Conservation (phyloP, 2,888 invertebrate species). For the Miltochrista miniata region DNA sequence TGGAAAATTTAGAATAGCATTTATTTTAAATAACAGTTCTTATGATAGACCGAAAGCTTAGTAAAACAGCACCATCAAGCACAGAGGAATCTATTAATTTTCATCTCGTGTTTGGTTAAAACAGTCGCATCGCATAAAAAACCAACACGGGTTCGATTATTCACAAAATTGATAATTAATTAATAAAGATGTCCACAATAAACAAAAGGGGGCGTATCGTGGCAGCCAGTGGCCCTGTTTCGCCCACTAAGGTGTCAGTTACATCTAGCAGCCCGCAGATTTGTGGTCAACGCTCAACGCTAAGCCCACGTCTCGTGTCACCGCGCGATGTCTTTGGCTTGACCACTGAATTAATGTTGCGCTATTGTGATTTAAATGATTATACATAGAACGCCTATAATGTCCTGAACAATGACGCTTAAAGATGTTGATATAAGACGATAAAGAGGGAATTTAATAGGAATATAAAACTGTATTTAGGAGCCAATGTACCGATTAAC, state of each 20-base stretch:
- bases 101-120: constrained; percentile 14
- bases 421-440: too few species aligned
- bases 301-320: constrained; percentile 52
- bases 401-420: too few species aligned
- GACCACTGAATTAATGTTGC: constrained; percentile 60
- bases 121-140: constrained; percentile 19
- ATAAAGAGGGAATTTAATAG: too few species aligned
- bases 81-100: constrained; percentile 27
- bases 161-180: constrained; percentile 54
- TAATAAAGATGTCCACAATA: constrained; percentile 63
- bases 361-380: constrained; percentile 33
- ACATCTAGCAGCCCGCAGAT: constrained; percentile 68
- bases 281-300: constrained; percentile 68
- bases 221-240: constrained; percentile 24
- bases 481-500: too few species aligned
- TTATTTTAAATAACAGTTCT: too few species aligned
- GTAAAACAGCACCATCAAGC: background rate
- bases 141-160: constrained; percentile 32
- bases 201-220: constrained; percentile 71
- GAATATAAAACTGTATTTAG: too few species aligned
- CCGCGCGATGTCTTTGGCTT: constrained; percentile 51
- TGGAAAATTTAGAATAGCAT: too few species aligned
- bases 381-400: background rate
- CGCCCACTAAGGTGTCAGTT: constrained; percentile 62
- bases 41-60: background rate